Percentiles rank a stretch among this genome's conserved stretches.
These are phyloP conservation scores for Steinernema feltiae DNA, from an alignment of 1,140 invertebrate species.

Conservation along the genomic window DNA sequence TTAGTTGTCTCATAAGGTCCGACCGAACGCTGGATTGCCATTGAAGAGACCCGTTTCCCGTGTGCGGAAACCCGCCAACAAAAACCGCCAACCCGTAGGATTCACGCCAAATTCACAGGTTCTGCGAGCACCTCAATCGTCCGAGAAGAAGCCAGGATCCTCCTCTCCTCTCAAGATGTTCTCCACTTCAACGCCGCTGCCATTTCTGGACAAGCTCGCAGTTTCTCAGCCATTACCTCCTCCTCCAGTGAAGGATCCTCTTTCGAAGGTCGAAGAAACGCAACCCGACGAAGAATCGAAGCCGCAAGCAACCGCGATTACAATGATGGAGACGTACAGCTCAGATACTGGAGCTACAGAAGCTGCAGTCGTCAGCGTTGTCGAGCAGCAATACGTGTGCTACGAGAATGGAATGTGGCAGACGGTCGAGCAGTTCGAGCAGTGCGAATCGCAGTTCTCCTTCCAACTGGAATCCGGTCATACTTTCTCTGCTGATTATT, in stretches of 20 bases:
- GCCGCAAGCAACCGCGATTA: neutral
- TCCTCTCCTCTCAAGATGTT: no score
- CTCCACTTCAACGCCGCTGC: neutral
- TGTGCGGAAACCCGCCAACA: neutral
- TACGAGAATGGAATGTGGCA: neutral
- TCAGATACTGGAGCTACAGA: neutral
- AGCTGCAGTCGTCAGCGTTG: neutral
- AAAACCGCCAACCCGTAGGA: neutral
- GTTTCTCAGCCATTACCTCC: neutral
- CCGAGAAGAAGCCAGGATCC: constrained; percentile 16
- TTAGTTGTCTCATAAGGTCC: neutral
- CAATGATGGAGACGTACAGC: neutral
- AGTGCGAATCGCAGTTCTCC: neutral
- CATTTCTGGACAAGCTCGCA: neutral
- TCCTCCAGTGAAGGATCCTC: neutral
- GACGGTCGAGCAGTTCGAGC: neutral
- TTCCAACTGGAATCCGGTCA: neutral
- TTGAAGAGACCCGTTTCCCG: neutral
- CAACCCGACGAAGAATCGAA: neutral
- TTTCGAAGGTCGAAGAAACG: neutral
- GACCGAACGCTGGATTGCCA: neutral
- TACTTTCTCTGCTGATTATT: neutral
- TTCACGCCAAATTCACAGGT: neutral
- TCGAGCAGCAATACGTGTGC: neutral
- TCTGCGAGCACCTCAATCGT: neutral